Evolutionary conservation across 2,888 invertebrate genomes (phyloP).

Genomic region (Latheticus oryzae): DNA sequence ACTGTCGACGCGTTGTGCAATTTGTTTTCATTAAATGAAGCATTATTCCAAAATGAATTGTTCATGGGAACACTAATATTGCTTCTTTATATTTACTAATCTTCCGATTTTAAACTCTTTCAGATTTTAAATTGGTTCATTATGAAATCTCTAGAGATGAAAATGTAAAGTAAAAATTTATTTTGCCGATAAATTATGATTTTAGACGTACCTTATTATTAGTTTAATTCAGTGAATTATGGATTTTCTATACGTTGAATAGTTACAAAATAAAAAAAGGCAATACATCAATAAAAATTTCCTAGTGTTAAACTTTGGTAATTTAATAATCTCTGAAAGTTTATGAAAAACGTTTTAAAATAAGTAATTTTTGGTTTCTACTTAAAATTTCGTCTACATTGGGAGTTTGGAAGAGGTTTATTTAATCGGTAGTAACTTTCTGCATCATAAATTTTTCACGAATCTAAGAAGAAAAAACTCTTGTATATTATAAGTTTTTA

Average conservation of each 20-base stretch:
- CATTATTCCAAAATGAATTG: constrained; percentile 35
- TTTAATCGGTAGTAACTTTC: constrained; percentile 35
- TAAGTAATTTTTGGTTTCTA: constrained; percentile 24
- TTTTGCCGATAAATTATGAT: constrained; percentile 30
- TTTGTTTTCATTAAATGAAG: constrained; percentile 34
- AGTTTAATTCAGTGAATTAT: constrained; percentile 29
- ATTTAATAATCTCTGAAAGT: constrained; percentile 29
- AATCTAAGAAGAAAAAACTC: constrained; percentile 31
- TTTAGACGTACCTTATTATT: constrained; percentile 25
- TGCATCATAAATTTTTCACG: constrained; percentile 30
- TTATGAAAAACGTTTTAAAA: constrained; percentile 16
- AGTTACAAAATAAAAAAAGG: constrained; percentile 13
- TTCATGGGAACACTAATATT: constrained; percentile 32
- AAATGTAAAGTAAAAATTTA: constrained; percentile 32
- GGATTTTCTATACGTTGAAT: constrained; percentile 23
- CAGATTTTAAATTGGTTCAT: constrained; percentile 34
- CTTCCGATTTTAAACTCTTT: constrained; percentile 29
- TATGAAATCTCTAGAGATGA: constrained; percentile 24
- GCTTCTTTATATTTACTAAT: constrained; percentile 33
- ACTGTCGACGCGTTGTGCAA: constrained; percentile 29
- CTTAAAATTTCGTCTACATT: constrained; percentile 29
- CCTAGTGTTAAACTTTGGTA: constrained; percentile 21
- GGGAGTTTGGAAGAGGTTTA: constrained; percentile 26
- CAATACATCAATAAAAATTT: constrained; percentile 33
- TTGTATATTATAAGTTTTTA: constrained; percentile 32